Evolutionary conservation across 2,888 invertebrate genomes (phyloP).

Genomic region (Agonopterix heracliana): DNA sequence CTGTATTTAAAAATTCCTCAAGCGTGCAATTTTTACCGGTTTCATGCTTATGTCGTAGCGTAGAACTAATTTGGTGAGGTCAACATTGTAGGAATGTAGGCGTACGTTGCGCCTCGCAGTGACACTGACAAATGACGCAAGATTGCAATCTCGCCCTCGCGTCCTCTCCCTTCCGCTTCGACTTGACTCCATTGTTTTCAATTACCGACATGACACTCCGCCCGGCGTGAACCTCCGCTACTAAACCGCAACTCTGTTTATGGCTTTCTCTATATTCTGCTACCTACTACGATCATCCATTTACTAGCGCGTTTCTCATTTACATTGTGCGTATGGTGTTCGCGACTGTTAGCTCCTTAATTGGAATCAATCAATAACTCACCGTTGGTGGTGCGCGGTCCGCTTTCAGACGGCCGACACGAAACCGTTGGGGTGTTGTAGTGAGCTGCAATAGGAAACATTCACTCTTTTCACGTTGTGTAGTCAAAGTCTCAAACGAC

Average conservation of each 20-base stretch:
- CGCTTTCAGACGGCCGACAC: slow-evolving; percentile 84
- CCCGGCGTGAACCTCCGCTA: slow-evolving; percentile 45
- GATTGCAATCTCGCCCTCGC: slow-evolving; percentile 82
- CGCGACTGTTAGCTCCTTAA: slow-evolving; percentile 31
- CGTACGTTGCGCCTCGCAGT: slow-evolving; percentile 50
- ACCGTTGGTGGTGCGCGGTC: slow-evolving; percentile 55
- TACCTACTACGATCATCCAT: slow-evolving; percentile 56
- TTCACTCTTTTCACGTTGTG: slow-evolving; percentile 54
- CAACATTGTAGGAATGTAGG: slow-evolving; percentile 48
- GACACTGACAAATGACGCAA: slow-evolving; percentile 87
- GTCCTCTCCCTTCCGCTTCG: slow-evolving; percentile 57
- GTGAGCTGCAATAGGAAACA: slow-evolving; percentile 77
- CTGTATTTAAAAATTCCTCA: too few relatives aligned
- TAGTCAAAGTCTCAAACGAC: slow-evolving; percentile 20
- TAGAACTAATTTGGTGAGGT: slow-evolving; percentile 62
- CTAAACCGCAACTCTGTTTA: slow-evolving; percentile 65
- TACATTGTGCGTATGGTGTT: slow-evolving; percentile 37
- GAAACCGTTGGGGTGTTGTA: slow-evolving; percentile 84
- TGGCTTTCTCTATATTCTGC: slow-evolving; percentile 50
- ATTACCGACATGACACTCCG: slow-evolving; percentile 71
- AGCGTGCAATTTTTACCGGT: too few relatives aligned
- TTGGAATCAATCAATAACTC: slow-evolving; percentile 59
- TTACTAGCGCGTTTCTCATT: slow-evolving; percentile 51
- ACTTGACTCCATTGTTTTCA: slow-evolving; percentile 72
- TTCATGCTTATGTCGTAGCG: not conserved